Evolutionary conservation across 2,113 vertebrate species (phyloP).

Genomic region (Callaeas wilsoni): DNA sequence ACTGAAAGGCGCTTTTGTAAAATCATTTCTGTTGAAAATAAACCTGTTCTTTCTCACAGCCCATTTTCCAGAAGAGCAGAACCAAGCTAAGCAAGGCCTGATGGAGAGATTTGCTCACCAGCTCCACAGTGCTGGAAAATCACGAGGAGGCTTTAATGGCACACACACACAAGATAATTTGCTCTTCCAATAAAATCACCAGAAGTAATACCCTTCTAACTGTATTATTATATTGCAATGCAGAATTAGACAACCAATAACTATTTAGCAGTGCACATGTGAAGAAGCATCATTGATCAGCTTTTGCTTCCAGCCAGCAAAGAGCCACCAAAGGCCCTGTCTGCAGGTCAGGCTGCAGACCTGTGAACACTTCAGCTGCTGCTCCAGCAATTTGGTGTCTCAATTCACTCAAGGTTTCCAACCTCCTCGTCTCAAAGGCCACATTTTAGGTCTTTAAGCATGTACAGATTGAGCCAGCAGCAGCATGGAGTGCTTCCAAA

Average conservation of each 20-base stretch:
- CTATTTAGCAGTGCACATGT: neutral
- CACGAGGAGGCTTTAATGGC: neutral
- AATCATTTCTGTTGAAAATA: neutral
- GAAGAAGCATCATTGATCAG: neutral
- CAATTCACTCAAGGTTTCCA: neutral
- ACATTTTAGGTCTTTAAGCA: neutral
- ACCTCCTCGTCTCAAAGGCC: neutral
- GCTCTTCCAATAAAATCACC: neutral
- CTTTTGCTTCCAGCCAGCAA: neutral
- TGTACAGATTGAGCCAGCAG: neutral
- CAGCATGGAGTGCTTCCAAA: neutral
- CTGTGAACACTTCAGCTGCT: neutral
- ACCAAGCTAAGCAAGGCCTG: neutral
- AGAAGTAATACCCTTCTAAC: neutral
- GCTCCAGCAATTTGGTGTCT: neutral
- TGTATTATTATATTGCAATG: neutral
- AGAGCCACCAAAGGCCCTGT: neutral
- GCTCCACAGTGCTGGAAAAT: neutral
- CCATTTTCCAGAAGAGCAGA: neutral
- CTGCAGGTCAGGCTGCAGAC: neutral
- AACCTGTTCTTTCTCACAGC: neutral
- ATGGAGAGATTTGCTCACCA: rapidly evolving
- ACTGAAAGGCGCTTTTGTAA: neutral
- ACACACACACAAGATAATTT: neutral
- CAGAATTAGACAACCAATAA: neutral